Evolutionary conservation across 2,888 invertebrate genomes (phyloP).

Genomic region (Lamproptera curius): DNA sequence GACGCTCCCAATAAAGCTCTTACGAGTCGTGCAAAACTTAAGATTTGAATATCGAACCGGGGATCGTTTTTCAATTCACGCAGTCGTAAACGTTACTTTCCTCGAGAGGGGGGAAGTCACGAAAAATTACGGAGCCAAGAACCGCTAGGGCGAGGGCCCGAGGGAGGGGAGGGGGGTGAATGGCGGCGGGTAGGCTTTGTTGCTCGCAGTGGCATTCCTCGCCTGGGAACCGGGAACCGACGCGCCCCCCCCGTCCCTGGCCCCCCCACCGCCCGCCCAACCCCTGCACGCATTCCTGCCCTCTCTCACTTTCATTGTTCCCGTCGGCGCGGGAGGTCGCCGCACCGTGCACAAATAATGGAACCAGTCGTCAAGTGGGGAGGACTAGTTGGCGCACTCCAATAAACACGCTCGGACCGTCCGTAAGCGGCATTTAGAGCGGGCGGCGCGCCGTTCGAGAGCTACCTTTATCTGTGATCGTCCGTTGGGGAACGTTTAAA

Average conservation of each 20-base stretch:
- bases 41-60: constrained; percentile 36
- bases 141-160: constrained; percentile 44
- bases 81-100: constrained; percentile 50
- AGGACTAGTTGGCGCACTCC: constrained; percentile 55
- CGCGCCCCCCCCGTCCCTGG: constrained; percentile 36
- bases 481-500: constrained; percentile 24
- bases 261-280: constrained; percentile 38
- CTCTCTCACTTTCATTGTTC: constrained; percentile 78
- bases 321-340: constrained; percentile 74
- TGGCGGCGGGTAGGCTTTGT: constrained; percentile 74
- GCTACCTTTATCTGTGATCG: constrained; percentile 25
- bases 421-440: constrained; percentile 62
- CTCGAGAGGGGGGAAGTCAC: constrained; percentile 64
- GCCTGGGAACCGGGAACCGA: constrained; percentile 73
- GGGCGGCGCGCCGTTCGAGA: constrained; percentile 33
- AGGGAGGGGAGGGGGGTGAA: constrained; percentile 57
- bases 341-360: constrained; percentile 59
- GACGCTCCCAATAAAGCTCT: constrained; percentile 9
- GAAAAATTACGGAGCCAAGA: constrained; percentile 60
- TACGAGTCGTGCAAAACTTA: constrained; percentile 8
- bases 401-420: constrained; percentile 61
- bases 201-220: constrained; percentile 75
- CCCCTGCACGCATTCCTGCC: constrained; percentile 66
- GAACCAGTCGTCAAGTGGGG: constrained; percentile 60
- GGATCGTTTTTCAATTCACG: constrained; percentile 31